Percentiles rank a stretch among this genome's conserved stretches.
phyloP scores from a whole-genome alignment of 2,797 vertebrate species.

The Pantherophis vulpinus region DNA sequence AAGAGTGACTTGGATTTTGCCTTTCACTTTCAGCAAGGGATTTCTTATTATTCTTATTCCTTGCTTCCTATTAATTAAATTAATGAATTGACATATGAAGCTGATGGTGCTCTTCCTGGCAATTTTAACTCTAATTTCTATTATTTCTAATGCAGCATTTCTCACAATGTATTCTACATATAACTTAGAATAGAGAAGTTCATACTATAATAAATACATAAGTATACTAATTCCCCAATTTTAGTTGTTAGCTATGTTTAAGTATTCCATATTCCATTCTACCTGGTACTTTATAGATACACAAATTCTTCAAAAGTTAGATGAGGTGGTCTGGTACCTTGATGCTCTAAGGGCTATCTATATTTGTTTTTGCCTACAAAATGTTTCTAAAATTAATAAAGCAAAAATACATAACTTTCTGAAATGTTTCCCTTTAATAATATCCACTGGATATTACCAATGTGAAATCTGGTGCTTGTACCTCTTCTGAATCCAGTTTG shows the following conservation, averaged over 20 bases:
- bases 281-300: neutral
- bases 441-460: neutral
- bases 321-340: neutral
- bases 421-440: neutral
- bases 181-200: neutral
- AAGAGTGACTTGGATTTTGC: neutral
- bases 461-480: neutral
- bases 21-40: neutral
- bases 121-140: neutral
- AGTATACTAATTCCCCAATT: neutral
- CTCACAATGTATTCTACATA: neutral
- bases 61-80: neutral
- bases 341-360: neutral
- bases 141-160: neutral
- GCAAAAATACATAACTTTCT: neutral
- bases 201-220: neutral
- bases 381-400: neutral
- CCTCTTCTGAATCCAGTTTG: neutral
- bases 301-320: neutral
- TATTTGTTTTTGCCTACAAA: neutral
- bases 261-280: neutral
- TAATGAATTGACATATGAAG: neutral
- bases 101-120: neutral
- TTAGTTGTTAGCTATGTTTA: neutral
- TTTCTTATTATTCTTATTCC: neutral